Conservation (phyloP, 1,140 invertebrate genomes). For the Amphibalanus amphitrite region DNA sequence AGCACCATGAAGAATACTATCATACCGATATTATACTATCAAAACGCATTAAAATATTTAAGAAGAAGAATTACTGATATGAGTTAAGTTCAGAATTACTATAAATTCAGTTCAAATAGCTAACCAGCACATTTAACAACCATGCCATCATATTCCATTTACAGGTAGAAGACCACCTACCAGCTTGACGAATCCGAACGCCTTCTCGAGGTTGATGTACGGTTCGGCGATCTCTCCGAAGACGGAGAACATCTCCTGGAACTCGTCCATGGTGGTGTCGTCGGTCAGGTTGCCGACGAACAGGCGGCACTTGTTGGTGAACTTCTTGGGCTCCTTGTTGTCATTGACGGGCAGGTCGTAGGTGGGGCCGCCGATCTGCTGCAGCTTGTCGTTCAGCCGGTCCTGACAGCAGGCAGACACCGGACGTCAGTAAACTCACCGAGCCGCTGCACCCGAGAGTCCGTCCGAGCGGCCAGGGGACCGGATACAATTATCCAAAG, state of each 20-base stretch:
- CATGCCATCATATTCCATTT: too few relatives aligned
- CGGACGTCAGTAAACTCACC: conserved; percentile 11
- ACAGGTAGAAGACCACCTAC: too few relatives aligned
- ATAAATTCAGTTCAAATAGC: too few relatives aligned
- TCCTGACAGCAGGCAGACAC: conserved; percentile 32
- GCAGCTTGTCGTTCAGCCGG: conserved; percentile 44
- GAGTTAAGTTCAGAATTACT: too few relatives aligned
- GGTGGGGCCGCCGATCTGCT: conserved; percentile 44
- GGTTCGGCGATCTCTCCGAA: conserved; percentile 79
- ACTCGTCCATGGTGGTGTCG: conserved; percentile 73
- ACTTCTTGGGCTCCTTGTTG: conserved; percentile 51
- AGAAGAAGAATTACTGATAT: conserved; percentile 11
- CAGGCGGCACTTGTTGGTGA: conserved; percentile 72
- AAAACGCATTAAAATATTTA: conserved; percentile 15
- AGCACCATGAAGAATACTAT: not conserved
- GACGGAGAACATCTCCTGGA: conserved; percentile 59
- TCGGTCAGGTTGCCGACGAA: conserved; percentile 85
- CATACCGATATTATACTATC: not conserved
- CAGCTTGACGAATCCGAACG: conserved; percentile 93
- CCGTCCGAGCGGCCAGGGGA: too few relatives aligned
- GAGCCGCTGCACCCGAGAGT: too few relatives aligned
- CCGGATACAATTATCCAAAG: conserved; percentile 7
- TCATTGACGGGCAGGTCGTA: conserved; percentile 50
- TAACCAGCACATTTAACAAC: too few relatives aligned
- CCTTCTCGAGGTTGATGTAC: conserved; percentile 87